Percentiles rank a stretch among this genome's conserved stretches.
phyloP scores from a whole-genome alignment of 2,113 vertebrate species.

The Epinephelus fuscoguttatus region DNA sequence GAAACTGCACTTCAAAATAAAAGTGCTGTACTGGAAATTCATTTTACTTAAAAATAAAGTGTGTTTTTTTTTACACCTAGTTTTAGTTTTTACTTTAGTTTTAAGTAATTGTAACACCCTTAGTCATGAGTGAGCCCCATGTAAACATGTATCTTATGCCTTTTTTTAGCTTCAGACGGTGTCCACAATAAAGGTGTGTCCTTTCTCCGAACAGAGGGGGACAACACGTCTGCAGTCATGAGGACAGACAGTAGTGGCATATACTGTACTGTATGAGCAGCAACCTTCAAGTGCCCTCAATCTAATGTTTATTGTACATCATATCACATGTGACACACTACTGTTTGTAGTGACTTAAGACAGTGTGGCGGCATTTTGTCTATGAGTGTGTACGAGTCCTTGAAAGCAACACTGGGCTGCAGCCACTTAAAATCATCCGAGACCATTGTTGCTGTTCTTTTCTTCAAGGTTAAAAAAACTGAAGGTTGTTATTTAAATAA shows the following conservation, averaged over 20 bases:
- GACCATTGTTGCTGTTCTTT: too few species aligned
- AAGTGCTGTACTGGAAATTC: too few species aligned
- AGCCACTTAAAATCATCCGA: not conserved
- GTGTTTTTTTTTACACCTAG: too few species aligned
- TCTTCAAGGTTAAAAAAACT: not conserved
- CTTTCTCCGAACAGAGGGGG: not conserved
- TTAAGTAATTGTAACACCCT: too few species aligned
- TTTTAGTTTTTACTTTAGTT: too few species aligned
- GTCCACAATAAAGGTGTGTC: not conserved
- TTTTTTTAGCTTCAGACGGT: not conserved
- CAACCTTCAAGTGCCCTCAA: not conserved
- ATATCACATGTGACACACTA: not conserved
- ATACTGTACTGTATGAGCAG: not conserved
- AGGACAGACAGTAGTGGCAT: not conserved
- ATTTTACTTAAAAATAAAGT: too few species aligned
- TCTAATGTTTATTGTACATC: conserved; percentile 7
- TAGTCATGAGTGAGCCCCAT: too few species aligned
- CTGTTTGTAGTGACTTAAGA: not conserved
- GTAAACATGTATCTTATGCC: too few species aligned
- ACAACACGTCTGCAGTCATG: not conserved
- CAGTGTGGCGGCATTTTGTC: not conserved
- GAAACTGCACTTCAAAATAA: too few species aligned
- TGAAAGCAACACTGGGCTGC: not conserved
- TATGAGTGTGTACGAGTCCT: not conserved
- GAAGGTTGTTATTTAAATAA: not conserved